Evolutionary conservation across 1,140 invertebrate genomes (phyloP).

Genomic region (Tetragonula clypearis): DNA sequence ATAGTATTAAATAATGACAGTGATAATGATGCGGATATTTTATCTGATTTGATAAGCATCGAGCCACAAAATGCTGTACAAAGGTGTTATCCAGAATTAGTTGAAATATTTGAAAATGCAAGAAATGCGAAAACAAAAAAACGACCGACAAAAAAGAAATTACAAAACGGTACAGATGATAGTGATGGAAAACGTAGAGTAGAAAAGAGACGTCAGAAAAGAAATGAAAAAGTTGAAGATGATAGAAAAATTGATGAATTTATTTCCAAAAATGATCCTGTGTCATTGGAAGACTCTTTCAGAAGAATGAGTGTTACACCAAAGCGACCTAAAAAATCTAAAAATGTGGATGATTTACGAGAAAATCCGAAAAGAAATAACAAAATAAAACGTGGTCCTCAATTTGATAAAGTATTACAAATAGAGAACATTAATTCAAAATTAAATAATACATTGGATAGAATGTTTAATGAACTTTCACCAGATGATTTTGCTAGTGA

Average conservation of each 20-base stretch:
- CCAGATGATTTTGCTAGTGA: constrained; percentile 80
- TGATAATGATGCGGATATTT: constrained; percentile 69
- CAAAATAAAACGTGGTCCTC: constrained; percentile 66
- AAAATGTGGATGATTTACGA: constrained; percentile 20
- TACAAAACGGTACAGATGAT: constrained; percentile 69
- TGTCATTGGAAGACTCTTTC: constrained; percentile 69
- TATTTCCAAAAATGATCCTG: constrained; percentile 52
- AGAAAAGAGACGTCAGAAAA: constrained; percentile 43
- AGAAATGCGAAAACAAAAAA: constrained; percentile 82
- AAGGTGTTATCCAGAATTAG: constrained; percentile 86
- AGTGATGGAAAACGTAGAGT: constrained; percentile 48
- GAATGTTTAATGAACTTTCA: constrained; percentile 75
- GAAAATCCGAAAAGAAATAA: constrained; percentile 6
- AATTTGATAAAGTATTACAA: constrained; percentile 69
- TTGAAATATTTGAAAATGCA: constrained; percentile 83
- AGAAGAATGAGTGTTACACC: constrained; percentile 68
- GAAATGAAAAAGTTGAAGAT: constrained; percentile 61
- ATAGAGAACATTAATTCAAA: constrained; percentile 65
- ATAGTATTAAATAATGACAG: constrained; percentile 75
- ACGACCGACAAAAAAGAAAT: constrained; percentile 80
- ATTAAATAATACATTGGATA: constrained; percentile 71
- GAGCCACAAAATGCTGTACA: constrained; percentile 86
- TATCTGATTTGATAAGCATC: constrained; percentile 83
- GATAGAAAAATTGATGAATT: constrained; percentile 77
- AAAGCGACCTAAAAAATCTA: constrained; percentile 69